Conservation (phyloP, 2,797 vertebrate species). For the Myotis findleyi region DNA sequence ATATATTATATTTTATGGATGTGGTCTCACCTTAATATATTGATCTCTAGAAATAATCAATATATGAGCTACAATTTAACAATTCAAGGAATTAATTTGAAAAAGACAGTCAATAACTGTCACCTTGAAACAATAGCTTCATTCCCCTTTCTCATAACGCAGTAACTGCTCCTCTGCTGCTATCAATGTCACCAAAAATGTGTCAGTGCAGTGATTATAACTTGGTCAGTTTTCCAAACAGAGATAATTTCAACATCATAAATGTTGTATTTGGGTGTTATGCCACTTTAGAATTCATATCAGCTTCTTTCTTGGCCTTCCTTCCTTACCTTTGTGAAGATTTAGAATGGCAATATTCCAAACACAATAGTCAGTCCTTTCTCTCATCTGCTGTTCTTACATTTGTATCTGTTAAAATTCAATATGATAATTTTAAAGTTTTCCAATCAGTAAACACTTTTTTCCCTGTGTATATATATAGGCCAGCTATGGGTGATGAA, state of each 20-base stretch:
- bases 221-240: neutral
- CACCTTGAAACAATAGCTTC: neutral
- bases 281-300: neutral
- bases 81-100: slow-evolving; percentile 56
- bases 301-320: neutral
- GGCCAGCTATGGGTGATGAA: neutral
- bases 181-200: neutral
- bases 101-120: slow-evolving; percentile 20
- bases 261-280: neutral
- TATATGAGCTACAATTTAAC: slow-evolving; percentile 24
- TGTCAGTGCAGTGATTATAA: neutral
- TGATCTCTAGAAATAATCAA: slow-evolving; percentile 51
- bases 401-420: slow-evolving; percentile 15
- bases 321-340: neutral
- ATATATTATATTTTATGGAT: slow-evolving; percentile 36
- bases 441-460: neutral
- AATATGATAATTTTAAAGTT: neutral
- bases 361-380: neutral
- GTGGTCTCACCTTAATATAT: slow-evolving; percentile 47
- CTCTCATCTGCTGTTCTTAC: neutral
- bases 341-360: neutral
- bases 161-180: neutral
- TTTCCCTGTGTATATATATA: neutral
- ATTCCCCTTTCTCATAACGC: neutral
- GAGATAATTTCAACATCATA: neutral